Evolutionary conservation across 2,797 vertebrate species (phyloP).

Genomic region (Erpetoichthys calabaricus): DNA sequence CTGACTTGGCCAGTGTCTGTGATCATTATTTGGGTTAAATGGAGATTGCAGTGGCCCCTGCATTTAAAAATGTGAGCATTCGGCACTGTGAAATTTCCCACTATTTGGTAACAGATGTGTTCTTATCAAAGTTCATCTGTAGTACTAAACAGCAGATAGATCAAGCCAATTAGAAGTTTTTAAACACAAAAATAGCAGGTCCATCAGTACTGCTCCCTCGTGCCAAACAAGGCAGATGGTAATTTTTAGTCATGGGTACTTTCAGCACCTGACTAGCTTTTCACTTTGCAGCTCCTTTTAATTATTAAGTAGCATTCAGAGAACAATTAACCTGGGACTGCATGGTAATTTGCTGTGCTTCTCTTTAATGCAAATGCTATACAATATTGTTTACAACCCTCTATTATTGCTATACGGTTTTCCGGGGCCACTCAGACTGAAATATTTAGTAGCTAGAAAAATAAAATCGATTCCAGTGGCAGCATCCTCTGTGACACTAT

Average conservation of each 20-base stretch:
- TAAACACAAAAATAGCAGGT: conserved; percentile 3
- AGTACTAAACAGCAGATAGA: conserved; percentile 6
- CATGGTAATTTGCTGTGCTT: not conserved
- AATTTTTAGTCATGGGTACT: conserved; percentile 8
- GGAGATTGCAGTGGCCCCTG: no score
- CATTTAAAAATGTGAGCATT: not conserved
- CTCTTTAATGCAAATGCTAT: conserved; percentile 1
- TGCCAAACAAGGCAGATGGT: conserved; percentile 4
- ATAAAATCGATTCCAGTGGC: conserved; percentile 2
- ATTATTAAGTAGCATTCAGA: conserved; percentile 8
- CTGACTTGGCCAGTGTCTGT: no score
- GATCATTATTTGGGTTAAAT: no score
- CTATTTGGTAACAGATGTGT: conserved; percentile 1
- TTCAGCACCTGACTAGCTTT: conserved; percentile 4
- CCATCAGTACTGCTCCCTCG: conserved; percentile 7
- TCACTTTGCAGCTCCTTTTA: conserved; percentile 7
- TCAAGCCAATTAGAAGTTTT: not conserved
- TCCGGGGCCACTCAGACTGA: conserved; percentile 3
- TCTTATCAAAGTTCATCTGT: conserved; percentile 1
- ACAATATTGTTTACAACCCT: not conserved
- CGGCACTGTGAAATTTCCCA: not conserved
- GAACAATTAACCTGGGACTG: conserved; percentile 8
- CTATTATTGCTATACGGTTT: not conserved
- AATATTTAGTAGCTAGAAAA: conserved; percentile 11
- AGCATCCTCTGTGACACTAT: conserved; percentile 6